Conservation (phyloP, 2,113 vertebrate species). For the Mirza zaza region DNA sequence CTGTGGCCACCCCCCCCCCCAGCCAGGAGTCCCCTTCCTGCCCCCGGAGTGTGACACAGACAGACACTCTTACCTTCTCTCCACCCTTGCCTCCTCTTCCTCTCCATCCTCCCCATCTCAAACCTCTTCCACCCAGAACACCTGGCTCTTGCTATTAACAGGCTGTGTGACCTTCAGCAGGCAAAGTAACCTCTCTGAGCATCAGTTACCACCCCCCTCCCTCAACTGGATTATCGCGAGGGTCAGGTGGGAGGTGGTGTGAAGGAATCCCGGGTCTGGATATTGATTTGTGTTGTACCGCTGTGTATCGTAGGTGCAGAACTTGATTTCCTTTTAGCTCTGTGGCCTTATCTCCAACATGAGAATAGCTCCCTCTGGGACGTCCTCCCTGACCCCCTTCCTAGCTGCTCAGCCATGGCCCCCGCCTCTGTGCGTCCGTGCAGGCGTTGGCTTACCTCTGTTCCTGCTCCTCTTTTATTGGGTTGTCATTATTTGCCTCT, state of each 20-base stretch:
- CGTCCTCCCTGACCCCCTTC: not conserved
- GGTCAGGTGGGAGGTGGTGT: not conserved
- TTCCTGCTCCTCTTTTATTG: not conserved
- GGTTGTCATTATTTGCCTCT: not conserved
- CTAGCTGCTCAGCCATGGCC: not conserved
- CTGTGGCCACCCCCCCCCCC: not conserved
- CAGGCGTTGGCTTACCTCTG: not conserved
- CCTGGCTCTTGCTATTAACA: not conserved
- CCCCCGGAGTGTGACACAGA: not conserved
- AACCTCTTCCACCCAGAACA: not conserved
- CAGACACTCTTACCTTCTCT: not conserved
- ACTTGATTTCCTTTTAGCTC: not conserved
- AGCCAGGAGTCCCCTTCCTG: not conserved
- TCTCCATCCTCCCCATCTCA: not conserved
- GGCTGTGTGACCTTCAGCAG: not conserved
- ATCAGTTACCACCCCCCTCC: not conserved
- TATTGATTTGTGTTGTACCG: not conserved
- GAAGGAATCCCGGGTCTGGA: not conserved
- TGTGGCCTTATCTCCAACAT: not conserved
- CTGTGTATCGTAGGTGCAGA: not conserved
- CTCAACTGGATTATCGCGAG: too few species aligned
- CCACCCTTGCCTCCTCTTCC: not conserved
- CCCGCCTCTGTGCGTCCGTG: not conserved
- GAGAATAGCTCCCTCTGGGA: not conserved
- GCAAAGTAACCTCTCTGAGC: not conserved